Base-by-base conservation (phyloP, 2,888 invertebrate genomes). In the Andrena hattorfiana region DNA sequence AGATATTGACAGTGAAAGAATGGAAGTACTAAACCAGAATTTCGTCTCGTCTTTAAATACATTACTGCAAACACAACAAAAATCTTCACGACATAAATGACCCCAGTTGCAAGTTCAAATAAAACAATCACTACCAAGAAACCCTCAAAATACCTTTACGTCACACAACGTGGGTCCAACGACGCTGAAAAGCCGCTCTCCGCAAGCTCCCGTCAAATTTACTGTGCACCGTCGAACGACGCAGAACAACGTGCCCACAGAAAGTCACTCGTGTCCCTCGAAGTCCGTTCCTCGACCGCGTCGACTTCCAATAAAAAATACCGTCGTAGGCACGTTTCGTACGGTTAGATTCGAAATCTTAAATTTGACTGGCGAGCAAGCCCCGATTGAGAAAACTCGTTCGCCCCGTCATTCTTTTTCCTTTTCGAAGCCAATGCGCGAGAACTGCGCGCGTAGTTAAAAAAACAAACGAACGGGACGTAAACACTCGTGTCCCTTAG, bases 401-500 rank as follows among this genome's bases (percentile, higher is more conserved):
- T n/a, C 26, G 59, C 23, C 60, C 30, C 10, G 32, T 35, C 35
- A 30, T 30, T 63, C 35, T 63, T 3, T 13, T 63, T 35, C 13
- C 42, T 20, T 62, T 16, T 59, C 30, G 8, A 13, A 26, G 26
- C 23, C 26, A 56, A 13, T 56, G 23, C 23, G 20, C 56, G 8
- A 51, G 5, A 20, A 4, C 23, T 13, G 30, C 60, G 60, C n/a
- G 32, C n/a, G 60, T 30, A 16, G n/a, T 30, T 30, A 6, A 51
- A 68, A 48, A 23, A n/a, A 26, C 13, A 16, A 48, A 48, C 35
- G 16, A 8, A 5, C 49, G 13, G 23, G 10, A 67, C 13, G 54
- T 76, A 77, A 79, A 77, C 78, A 79, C 77, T 20, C 59, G 49
- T 35, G 77, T 10, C 23, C 20, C 10, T 10, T 23, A 13, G 23